Conservation (phyloP, 2,888 invertebrate genomes). For the Agrochola litura region DNA sequence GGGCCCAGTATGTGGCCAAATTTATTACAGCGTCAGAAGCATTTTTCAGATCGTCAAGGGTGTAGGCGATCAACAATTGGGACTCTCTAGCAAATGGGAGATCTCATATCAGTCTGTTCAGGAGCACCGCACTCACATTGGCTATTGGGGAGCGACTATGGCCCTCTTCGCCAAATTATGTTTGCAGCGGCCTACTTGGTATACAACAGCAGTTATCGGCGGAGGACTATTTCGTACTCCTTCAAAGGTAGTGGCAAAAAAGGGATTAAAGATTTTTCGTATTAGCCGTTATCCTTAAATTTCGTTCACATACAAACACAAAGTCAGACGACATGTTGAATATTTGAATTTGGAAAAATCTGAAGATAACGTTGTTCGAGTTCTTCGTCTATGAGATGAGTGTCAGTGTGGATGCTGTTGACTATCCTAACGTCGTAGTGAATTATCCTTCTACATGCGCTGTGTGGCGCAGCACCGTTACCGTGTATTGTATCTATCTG, state of each 20-base stretch:
- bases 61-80: too few relatives aligned
- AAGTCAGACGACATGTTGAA: neutral
- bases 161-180: too few relatives aligned
- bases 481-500: conserved; percentile 41
- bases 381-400: neutral
- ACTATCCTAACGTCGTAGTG: too few relatives aligned
- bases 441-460: conserved; percentile 23
- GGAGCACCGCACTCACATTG: too few relatives aligned
- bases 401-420: neutral
- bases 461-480: conserved; percentile 52
- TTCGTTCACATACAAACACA: neutral
- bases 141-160: too few relatives aligned
- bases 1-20: too few relatives aligned
- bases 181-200: too few relatives aligned
- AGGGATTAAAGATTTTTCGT: neutral
- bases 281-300: neutral
- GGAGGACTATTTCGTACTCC: neutral
- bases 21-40: too few relatives aligned
- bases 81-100: too few relatives aligned
- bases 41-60: too few relatives aligned
- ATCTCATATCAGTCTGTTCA: too few relatives aligned
- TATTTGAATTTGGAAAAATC: neutral
- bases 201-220: neutral
- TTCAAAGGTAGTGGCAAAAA: neutral
- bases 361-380: neutral